Evolutionary conservation across 2,113 vertebrate species (phyloP), one percentile per base, ranked within the genome.

Genomic region (Atherinomorus stipes): DNA sequence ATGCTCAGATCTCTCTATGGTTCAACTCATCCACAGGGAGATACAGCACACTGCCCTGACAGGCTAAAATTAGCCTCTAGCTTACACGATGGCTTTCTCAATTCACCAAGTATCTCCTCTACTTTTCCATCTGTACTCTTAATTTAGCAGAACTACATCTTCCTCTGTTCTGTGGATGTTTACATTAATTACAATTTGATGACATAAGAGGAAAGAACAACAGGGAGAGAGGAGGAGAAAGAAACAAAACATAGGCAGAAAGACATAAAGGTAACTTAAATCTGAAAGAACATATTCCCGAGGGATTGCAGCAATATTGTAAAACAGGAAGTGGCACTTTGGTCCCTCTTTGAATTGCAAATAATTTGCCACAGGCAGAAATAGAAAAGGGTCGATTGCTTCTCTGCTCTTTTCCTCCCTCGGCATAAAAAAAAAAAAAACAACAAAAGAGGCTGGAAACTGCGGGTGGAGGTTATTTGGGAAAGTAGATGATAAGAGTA

Each of bases 61-160:
- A 81, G 80, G 77, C 93, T 94, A 94, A 94, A 93, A 92, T 93
- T 94, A 94, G 89, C 89, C 78, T 13, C 64, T 62, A 83, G 85
- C 88, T 84, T 91, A 89, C 87, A 87, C 89, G 87, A 86, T 38
- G 81, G 90, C 84, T 85, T 84, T 89, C 84, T 90, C 87, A 77
- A 57, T 75, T 75, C 67, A 69, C 76, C 69, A 52, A 71, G 69
- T 81, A 77, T 78, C 81, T 76, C 76, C 67, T 73, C 65, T 67
- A 59, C 85, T 85, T 75, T 76, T 74, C 67, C 61, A 71, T 81
- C 76, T 83, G 82, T 76, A 84, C 79, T 75, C 75, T 72, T 67
- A 67, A 85, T 78, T 78, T 81, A 88, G 84, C 70, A 71, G 31
- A 64, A 66, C 26, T 25, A 11, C 53, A 54, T 73, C 31, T 61